Percentiles rank a stretch among this genome's conserved stretches.
Conservation (phyloP, 2,113 vertebrate genomes). For the Stigmatopora nigra region DNA sequence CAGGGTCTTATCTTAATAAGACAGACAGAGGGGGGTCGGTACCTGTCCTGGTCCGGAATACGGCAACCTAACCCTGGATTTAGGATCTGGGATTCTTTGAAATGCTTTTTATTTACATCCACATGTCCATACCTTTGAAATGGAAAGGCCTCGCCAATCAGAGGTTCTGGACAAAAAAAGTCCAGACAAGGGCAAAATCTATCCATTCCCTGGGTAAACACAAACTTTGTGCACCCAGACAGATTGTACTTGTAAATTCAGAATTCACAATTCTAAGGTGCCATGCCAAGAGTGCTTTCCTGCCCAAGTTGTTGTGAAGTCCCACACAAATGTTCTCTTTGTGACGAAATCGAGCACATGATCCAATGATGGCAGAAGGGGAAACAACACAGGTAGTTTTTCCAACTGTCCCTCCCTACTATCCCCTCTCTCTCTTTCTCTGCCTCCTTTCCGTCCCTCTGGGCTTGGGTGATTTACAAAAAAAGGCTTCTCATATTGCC, state of each 20-base stretch:
- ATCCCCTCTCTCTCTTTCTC: not conserved
- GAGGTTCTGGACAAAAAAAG: not conserved
- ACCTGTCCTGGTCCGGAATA: constrained; percentile 49
- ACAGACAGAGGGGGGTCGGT: constrained; percentile 58
- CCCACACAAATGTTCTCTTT: constrained; percentile 3
- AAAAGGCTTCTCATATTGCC: constrained; percentile 68
- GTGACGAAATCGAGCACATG: constrained; percentile 11
- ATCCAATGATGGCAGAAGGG: constrained; percentile 15
- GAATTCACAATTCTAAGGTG: constrained; percentile 17
- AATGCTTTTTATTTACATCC: not conserved
- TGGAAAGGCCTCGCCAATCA: constrained; percentile 13
- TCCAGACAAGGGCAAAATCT: not conserved
- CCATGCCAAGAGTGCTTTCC: not conserved
- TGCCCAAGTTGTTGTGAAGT: constrained; percentile 10
- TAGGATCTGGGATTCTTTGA: not conserved
- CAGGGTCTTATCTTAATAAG: constrained; percentile 71
- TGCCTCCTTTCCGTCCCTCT: constrained; percentile 47
- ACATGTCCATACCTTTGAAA: constrained; percentile 18
- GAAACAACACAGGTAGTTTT: constrained; percentile 52
- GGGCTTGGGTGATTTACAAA: constrained; percentile 60
- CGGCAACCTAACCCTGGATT: constrained; percentile 45
- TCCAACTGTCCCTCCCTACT: constrained; percentile 35
- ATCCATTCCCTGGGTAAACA: not conserved
- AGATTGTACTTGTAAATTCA: constrained; percentile 11
- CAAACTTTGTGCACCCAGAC: not conserved